Base-by-base conservation (phyloP, 2,888 invertebrate genomes). In the Sisyra terminalis region DNA sequence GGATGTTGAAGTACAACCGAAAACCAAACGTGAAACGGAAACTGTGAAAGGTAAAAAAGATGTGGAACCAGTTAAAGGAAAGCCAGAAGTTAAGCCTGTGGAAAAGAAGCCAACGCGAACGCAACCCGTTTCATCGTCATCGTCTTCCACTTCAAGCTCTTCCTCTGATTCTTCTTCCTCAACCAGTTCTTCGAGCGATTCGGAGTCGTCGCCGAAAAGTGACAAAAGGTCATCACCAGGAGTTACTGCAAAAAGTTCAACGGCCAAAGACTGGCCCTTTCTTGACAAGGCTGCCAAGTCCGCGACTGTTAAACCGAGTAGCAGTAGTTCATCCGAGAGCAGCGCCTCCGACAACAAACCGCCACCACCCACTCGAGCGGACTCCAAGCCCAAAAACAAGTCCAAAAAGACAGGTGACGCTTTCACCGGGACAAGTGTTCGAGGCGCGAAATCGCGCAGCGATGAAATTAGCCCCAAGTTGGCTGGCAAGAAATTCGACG, bases 261-360 rank as follows among this genome's bases (percentile, higher is more conserved):
- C 51, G 50, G 69, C 57, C 57, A 70, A 74, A 66, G 77, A 77
- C 69, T 73, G 75, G 76, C 76, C 78, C 77, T 78, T 78, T 78
- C 78, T 78, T 71, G 76, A 76, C 76, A 78, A 75, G 77, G 78
- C 70, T 69, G 70, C 75, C 69, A 75, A 71, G 67, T 73, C 75
- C 55, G 64, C 71, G 65, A 73, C 74, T 59, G 69, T 70, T 51
- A 69, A 69, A 59, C 70, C 70, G 58, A 65, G 67, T 60, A 70
- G 73, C 56, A 62, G 63, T 52, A 73, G 72, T 64, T 72, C 73
- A 57, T 69, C 75, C 53, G 73, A 73, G 51, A 65, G 65, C 51
- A 69, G 66, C 49, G 66, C 66, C 51, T 65, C 66, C 45, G 54
- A 56, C 9, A 57, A 59, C 14, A 42, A 57, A 57, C 52, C 49